These are phyloP conservation scores for Hirtodrosophila confusa DNA, from an alignment of 2,888 invertebrate genomes.

Conservation along the genomic window DNA sequence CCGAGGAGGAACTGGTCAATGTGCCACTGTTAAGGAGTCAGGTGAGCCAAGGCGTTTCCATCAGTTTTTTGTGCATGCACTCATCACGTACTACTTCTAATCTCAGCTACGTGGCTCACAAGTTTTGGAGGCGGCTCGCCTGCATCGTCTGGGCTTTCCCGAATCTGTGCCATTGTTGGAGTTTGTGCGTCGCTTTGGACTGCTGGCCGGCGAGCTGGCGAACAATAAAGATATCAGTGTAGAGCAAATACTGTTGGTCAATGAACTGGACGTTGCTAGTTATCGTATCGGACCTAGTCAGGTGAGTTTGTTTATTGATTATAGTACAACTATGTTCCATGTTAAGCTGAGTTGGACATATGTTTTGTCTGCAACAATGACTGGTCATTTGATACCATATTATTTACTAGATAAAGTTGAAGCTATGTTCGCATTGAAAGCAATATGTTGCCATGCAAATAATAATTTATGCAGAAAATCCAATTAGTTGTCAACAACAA, in stretches of 20 bases:
- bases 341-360: too few relatives aligned
- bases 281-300: constrained; percentile 96
- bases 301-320: constrained; percentile 86
- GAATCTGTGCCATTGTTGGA: constrained; percentile 95
- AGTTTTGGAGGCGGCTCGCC: constrained; percentile 93
- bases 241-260: constrained; percentile 91
- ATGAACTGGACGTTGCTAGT: constrained; percentile 93
- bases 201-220: constrained; percentile 84
- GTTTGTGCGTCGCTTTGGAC: constrained; percentile 92
- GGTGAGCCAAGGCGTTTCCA: constrained; percentile 85
- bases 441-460: too few relatives aligned
- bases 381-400: too few relatives aligned
- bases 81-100: constrained; percentile 50
- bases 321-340: too few relatives aligned
- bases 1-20: constrained; percentile 87
- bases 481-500: too few relatives aligned
- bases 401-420: too few relatives aligned
- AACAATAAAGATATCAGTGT: constrained; percentile 86
- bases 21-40: constrained; percentile 94
- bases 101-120: constrained; percentile 94
- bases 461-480: too few relatives aligned
- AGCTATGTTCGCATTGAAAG: too few relatives aligned
- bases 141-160: constrained; percentile 97
- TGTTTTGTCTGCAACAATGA: too few relatives aligned
- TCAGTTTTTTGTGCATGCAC: neutral